Evolutionary conservation across 2,888 invertebrate genomes (phyloP).

Genomic region (Agelastica alni): DNA sequence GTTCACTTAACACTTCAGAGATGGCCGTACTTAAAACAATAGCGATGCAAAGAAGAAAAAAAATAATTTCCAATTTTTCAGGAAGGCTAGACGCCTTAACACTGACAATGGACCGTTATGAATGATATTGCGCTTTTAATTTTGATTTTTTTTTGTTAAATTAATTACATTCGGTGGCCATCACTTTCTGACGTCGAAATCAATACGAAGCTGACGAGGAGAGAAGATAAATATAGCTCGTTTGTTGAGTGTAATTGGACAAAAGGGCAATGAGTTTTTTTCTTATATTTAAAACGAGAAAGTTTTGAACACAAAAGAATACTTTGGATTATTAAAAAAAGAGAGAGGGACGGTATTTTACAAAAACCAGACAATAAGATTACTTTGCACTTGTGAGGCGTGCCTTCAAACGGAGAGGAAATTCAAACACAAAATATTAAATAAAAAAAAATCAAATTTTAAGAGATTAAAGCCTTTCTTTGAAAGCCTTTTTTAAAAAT

Average conservation of each 20-base stretch:
- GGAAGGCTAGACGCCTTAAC: constrained; percentile 11
- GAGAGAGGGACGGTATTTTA: no score
- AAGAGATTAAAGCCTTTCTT: no score
- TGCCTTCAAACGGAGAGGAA: no score
- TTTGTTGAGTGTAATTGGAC: background rate
- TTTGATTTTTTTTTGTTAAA: constrained; percentile 12
- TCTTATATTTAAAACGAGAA: no score
- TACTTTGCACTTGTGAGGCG: no score
- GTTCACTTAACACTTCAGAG: constrained; percentile 1
- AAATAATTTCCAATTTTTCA: constrained; percentile 22
- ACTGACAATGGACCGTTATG: constrained; percentile 14
- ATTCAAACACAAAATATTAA: no score
- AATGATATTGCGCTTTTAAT: constrained; percentile 20
- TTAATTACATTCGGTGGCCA: constrained; percentile 17
- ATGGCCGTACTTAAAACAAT: constrained; percentile 16
- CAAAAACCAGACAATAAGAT: no score
- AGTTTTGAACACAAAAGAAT: no score
- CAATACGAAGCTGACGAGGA: background rate
- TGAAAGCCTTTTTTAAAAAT: no score
- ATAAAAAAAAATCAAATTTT: no score
- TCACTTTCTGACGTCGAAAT: background rate
- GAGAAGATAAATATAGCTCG: background rate
- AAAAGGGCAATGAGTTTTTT: background rate
- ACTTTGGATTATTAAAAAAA: no score
- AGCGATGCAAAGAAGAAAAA: constrained; percentile 11